Conservation (phyloP, 1,140 invertebrate species). For the Sminthurides bifidus region DNA sequence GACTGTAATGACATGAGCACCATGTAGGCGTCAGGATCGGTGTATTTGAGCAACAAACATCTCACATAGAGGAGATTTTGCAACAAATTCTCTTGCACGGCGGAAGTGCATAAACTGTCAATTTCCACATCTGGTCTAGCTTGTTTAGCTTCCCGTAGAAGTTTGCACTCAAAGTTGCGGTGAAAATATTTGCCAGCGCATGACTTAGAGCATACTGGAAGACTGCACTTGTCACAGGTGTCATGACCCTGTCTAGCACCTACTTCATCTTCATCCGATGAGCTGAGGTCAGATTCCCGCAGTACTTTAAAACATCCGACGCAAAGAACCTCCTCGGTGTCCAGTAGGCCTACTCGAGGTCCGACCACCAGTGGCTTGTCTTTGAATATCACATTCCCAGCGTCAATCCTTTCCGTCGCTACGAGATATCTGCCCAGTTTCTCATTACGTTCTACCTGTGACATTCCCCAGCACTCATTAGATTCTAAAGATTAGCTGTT, state of each 20-base stretch:
- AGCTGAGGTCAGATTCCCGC: not conserved
- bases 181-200: conserved; percentile 25
- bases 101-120: too few relatives aligned
- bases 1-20: conserved; percentile 17
- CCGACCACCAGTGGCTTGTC: conserved; percentile 33
- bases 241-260: conserved; percentile 4
- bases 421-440: conserved; percentile 27
- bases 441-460: conserved; percentile 22
- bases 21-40: conserved; percentile 9
- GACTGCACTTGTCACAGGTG: conserved; percentile 12
- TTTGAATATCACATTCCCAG: conserved; percentile 33
- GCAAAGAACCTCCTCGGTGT: conserved; percentile 24
- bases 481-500: not conserved
- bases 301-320: conserved; percentile 31
- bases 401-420: conserved; percentile 32
- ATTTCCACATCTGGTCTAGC: too few relatives aligned
- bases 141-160: conserved; percentile 9
- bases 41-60: conserved; percentile 16
- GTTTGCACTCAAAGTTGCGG: conserved; percentile 23
- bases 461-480: not conserved
- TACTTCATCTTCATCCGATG: conserved; percentile 11
- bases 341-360: conserved; percentile 16
- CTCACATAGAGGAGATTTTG: conserved; percentile 22
- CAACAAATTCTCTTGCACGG: conserved; percentile 13
- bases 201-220: conserved; percentile 21